Evolutionary conservation across 2,888 invertebrate species (phyloP).

Genomic region (Dolichomitus sp.): DNA sequence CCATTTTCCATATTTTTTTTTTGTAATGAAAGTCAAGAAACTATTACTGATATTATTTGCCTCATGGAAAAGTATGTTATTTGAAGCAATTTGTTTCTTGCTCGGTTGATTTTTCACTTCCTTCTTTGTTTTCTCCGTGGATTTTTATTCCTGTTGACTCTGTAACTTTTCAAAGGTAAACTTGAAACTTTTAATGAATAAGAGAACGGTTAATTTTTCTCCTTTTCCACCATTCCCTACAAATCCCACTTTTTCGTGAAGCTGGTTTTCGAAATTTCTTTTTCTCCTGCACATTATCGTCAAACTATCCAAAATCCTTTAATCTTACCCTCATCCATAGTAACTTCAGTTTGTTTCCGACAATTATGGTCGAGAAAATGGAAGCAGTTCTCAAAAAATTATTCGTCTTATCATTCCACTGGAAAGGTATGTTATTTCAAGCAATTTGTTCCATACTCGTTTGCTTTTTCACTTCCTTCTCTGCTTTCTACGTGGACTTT

Average conservation of each 20-base stretch:
- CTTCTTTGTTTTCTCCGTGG: neutral
- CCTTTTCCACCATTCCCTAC: too few relatives aligned
- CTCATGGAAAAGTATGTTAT: neutral
- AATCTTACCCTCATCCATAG: neutral
- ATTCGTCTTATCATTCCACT: neutral
- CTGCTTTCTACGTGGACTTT: neutral
- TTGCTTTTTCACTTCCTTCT: neutral
- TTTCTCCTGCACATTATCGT: neutral
- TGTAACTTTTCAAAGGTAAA: too few relatives aligned
- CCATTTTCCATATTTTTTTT: too few relatives aligned
- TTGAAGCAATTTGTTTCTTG: neutral
- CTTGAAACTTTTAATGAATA: too few relatives aligned
- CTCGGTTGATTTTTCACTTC: neutral
- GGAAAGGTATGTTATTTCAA: neutral
- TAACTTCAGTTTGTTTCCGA: conserved; percentile 7
- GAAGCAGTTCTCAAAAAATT: neutral
- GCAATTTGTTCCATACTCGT: neutral
- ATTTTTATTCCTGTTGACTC: too few relatives aligned
- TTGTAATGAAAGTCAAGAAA: too few relatives aligned
- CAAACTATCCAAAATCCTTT: conserved; percentile 12
- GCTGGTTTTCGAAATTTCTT: neutral
- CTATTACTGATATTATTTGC: too few relatives aligned
- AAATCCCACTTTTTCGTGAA: conserved; percentile 2
- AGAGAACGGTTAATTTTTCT: too few relatives aligned
- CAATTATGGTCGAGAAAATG: conserved; percentile 7